phyloP scores from a whole-genome alignment of 2,888 invertebrate species.

The Sarcophaga variegata region DNA sequence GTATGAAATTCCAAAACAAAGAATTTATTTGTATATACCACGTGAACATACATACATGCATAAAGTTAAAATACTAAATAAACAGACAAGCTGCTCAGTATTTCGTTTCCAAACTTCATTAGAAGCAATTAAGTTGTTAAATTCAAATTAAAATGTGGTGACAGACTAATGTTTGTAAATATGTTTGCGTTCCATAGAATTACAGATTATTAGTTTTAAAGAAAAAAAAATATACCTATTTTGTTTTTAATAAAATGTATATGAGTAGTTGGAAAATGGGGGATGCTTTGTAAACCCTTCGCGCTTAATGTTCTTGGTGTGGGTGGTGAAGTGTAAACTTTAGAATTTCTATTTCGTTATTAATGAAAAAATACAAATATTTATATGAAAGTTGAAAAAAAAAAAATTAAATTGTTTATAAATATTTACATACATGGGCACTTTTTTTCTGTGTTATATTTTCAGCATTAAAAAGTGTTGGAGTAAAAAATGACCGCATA shows the following conservation, averaged over 20 bases:
- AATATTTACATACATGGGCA: background rate
- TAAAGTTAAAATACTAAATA: too few relatives aligned
- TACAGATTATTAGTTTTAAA: background rate
- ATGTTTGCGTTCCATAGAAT: conserved; percentile 6
- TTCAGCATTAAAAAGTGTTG: conserved; percentile 11
- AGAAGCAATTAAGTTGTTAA: conserved; percentile 78
- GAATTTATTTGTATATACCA: too few relatives aligned
- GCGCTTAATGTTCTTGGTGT: background rate
- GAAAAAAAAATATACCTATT: background rate
- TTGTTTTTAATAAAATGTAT: background rate
- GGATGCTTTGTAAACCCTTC: background rate
- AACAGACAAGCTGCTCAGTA: too few relatives aligned
- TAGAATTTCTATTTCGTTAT: conserved; percentile 14
- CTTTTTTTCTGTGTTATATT: too few relatives aligned
- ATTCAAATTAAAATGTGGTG: conserved; percentile 73
- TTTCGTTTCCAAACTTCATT: background rate
- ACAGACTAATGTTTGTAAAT: conserved; percentile 9
- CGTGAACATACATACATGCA: too few relatives aligned
- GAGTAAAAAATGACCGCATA: conserved; percentile 41
- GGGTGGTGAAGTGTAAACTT: conserved; percentile 47
- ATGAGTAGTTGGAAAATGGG: background rate
- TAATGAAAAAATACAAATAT: conserved; percentile 22
- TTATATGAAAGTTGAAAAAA: conserved; percentile 27
- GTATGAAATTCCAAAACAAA: too few relatives aligned
- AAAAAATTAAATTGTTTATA: background rate